phyloP scores from a whole-genome alignment of 2,113 vertebrate species.

The Galbula dea region DNA sequence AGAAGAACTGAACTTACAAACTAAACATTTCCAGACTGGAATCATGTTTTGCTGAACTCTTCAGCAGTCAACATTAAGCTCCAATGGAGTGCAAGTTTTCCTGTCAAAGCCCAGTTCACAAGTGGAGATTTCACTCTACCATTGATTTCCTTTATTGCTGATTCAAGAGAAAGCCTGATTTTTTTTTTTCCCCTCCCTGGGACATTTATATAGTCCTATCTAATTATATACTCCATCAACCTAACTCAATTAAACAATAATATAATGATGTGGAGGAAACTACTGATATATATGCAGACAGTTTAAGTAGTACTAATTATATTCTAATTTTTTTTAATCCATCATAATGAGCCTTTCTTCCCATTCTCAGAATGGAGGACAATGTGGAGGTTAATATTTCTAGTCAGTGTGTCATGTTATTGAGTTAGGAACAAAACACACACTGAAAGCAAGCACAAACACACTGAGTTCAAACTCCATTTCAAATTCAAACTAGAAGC shows the following conservation, averaged over 20 bases:
- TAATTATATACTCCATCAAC: conserved; percentile 67
- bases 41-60: background rate
- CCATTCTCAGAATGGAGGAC: background rate
- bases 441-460: background rate
- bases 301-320: conserved; percentile 55
- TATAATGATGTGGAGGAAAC: conserved; percentile 40
- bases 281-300: conserved; percentile 32
- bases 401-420: background rate
- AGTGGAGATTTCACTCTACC: conserved; percentile 24
- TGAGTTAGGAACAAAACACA: background rate
- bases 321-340: conserved; percentile 52
- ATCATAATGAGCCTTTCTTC: conserved; percentile 35
- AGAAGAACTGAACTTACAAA: background rate
- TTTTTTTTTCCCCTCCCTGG: background rate
- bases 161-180: conserved; percentile 21
- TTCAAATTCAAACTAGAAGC: background rate
- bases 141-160: conserved; percentile 58
- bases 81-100: background rate
- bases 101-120: conserved; percentile 33
- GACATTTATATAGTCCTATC: conserved; percentile 52
- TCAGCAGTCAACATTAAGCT: background rate
- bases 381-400: background rate
- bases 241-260: conserved; percentile 69
- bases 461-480: background rate
- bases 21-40: background rate